Evolutionary conservation across 2,888 invertebrate species (phyloP).

Genomic region (Perizoma flavofasciatum): DNA sequence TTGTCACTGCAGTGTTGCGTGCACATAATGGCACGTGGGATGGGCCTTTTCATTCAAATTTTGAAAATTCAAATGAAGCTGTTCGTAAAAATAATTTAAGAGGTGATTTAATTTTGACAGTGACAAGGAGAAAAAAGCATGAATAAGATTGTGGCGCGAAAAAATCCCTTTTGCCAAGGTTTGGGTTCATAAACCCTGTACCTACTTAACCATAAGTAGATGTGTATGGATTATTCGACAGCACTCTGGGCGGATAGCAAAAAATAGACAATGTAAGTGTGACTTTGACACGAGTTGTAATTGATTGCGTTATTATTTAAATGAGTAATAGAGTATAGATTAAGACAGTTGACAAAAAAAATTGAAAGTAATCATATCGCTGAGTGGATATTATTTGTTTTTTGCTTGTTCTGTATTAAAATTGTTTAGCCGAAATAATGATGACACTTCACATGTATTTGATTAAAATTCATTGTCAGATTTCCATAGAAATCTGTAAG

Average conservation of each 20-base stretch:
- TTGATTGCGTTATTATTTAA: constrained; percentile 29
- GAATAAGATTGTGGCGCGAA: constrained; percentile 3
- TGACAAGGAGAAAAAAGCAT: constrained; percentile 10
- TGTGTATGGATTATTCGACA: constrained; percentile 5
- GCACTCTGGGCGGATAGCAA: constrained; percentile 8
- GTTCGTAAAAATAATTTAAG: neutral
- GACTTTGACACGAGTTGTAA: constrained; percentile 27
- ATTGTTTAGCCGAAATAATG: no score
- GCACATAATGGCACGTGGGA: constrained; percentile 19
- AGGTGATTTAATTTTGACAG: constrained; percentile 7
- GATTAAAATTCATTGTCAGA: no score
- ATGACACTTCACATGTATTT: no score
- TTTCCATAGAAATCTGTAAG: no score
- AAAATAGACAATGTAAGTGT: constrained; percentile 23
- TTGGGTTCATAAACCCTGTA: constrained; percentile 21
- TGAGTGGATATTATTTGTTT: no score
- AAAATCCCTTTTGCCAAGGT: constrained; percentile 6
- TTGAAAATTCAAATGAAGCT: constrained; percentile 2
- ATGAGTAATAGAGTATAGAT: constrained; percentile 18
- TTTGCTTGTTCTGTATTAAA: no score
- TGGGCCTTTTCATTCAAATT: neutral
- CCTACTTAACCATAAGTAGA: constrained; percentile 1
- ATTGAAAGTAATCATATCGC: no score
- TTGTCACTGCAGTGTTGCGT: constrained; percentile 20
- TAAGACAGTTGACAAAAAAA: neutral